Conservation (phyloP, 2,113 vertebrate genomes). For the Syngnathus scovelli region DNA sequence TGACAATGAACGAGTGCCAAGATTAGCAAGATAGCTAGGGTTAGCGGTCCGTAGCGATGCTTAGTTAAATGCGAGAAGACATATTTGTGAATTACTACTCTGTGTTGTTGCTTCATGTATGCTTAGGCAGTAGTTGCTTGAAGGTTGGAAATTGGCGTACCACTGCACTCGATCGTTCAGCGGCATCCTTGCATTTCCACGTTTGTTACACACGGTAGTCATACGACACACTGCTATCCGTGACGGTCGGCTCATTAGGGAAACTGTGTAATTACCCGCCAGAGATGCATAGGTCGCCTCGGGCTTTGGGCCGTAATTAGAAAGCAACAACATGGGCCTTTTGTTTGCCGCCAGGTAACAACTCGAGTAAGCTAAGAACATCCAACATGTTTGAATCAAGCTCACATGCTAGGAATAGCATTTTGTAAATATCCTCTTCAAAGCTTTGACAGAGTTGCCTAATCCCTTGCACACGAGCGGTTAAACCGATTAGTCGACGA, state of each 20-base stretch:
- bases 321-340: constrained; percentile 5
- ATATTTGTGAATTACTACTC: not conserved
- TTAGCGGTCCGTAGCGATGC: not conserved
- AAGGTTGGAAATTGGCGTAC: not conserved
- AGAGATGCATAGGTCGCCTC: constrained; percentile 34
- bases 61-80: not conserved
- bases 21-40: not conserved
- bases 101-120: too few species aligned
- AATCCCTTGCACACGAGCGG: too few species aligned
- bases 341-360: not conserved
- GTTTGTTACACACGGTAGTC: not conserved
- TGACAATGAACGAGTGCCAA: too few species aligned
- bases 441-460: too few species aligned
- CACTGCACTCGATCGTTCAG: not conserved
- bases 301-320: constrained; percentile 46
- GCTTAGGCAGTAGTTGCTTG: too few species aligned
- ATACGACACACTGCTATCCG: constrained; percentile 8
- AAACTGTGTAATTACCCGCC: constrained; percentile 55
- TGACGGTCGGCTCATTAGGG: constrained; percentile 41
- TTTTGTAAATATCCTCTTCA: too few species aligned
- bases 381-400: too few species aligned
- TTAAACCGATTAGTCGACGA: too few species aligned
- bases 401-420: too few species aligned
- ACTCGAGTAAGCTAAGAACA: not conserved
- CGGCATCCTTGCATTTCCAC: not conserved